Base-by-base conservation (phyloP, 2,113 vertebrate species). In the Egretta garzetta region DNA sequence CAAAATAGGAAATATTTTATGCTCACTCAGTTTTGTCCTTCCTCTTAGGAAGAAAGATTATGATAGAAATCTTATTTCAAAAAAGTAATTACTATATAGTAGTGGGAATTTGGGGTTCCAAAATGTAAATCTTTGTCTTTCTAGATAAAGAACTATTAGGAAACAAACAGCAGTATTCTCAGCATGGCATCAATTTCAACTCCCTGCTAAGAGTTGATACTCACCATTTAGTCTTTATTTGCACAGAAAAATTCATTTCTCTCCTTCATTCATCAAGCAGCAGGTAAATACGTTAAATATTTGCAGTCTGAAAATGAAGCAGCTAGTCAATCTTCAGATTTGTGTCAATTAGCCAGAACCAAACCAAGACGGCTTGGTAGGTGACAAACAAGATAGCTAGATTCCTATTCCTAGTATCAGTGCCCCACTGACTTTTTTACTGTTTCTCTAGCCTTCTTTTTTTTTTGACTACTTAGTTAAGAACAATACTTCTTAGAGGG, bases 71-170 rank as follows among this genome's bases (percentile, higher is more conserved):
- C 41, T 43, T 86, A 53, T 71, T 67, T 66, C 75, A 96, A 91
- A 95, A 41, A 88, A 59, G 8, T 52, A 94, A 94, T 95, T 80
- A 82, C 85, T 73, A 91, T 56, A 58, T 9, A 93, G 68, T 74
- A 96, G 35, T 70, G 60, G 63, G 91, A 91, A 63, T 92, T 92
- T 22, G 21, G 81, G 8, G 58, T 89, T 92, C 26, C 16, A 58
- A 81, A 53, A 91, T 55, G 15, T 32, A 66, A 71, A 73, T 82
- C 28, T 27, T 53, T 45, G 52, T 87, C 43, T 55, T 63, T 55
- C 30, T 26, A 88, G 82, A 88, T 33, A 70, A 90, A 93, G 30
- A 95, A 18, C 10, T 86, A 66, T n/a, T 27, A 64, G 35, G 49
- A 75, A 81, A 59, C 30, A 93, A 82, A 59, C 80, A 50, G 24